Evolutionary conservation across 2,888 invertebrate species (phyloP), one percentile per base, ranked within the genome.

Genomic region (Rhyacophila evoluta): DNA sequence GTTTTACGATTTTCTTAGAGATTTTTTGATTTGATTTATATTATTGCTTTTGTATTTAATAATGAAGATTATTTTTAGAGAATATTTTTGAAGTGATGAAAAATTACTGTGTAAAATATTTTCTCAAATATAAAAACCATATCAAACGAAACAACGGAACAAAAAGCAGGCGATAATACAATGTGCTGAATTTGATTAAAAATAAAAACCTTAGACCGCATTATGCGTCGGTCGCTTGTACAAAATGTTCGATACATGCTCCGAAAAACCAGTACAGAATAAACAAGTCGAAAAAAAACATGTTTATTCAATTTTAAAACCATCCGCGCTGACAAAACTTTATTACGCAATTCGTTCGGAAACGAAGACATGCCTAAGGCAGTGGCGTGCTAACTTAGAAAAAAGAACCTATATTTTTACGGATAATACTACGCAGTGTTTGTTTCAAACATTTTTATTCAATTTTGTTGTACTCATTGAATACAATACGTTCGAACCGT

Each of bases 291-390:
- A 33, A 72, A 72, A 72, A 38, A 39, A 36, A 73, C 38, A 41
- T 73, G 38, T 74, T 67, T 77, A 41, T 41, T 36, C 55, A 72
- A 74, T 74, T 79, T 79, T 77, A 74, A 74, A 79, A 71, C 70
- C 74, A 6, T 41, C 15, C 78, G 67, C 27, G 74, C 41, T 74
- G 37, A 37, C 38, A 73, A 78, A 78, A 75, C 39, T 77, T 75
- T 79, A 73, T 77, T 77, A 67, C 77, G 68, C 72, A 73, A 41
- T 28, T 77, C 39, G 71, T 55, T 55, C 55, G 72, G 72, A 39
- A 12, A 75, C 11, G 28, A 12, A 15, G 36, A 38, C 28, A 29
- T 15, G 28, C 69, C 28, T 8, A 1, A 19, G 2, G 69, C 69
- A 69, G 69, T 69, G 28, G 29, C 55, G 55, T 6, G 19, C n/a